Evolutionary conservation across 2,797 vertebrate genomes (phyloP), one percentile per base, ranked within the genome.

Genomic region (Anniella stebbinsi): DNA sequence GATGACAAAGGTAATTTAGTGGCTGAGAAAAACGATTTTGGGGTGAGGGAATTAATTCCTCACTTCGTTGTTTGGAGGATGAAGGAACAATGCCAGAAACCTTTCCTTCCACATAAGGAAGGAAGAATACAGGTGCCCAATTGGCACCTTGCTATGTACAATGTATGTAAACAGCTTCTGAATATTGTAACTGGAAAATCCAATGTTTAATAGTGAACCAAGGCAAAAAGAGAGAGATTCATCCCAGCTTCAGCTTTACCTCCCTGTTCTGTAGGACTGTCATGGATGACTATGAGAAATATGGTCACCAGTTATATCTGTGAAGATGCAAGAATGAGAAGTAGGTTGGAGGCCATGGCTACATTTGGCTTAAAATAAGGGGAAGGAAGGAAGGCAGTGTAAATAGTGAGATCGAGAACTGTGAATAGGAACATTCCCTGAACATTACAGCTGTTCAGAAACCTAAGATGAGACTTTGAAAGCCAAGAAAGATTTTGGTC

Each of bases 1-100:
- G 92, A 94, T 93, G 94, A 93, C 92, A 93, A 90, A 80, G 91
- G 80, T 96, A 95, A 96, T 95, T 94, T 94, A 94, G 85, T 87
- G 90, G 92, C 91, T 94, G 93, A 93, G 84, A 92, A 85, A 87
- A 95, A 95, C 92, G 94, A 95, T 69, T 93, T 83, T 75, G 93
- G 91, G 93, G 87, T 70, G 45, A 3, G 92, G 93, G 93, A 88
- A 91, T 93, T 95, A 90, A 4, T 89, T 93, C 93, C 90, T 95
- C 92, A 45, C 84, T 60, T 93, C 11, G 3, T 83, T 90, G 75
- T 94, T 96, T 92, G 84, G 85, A 93, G 80, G 87, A 93, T 92
- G 93, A 92, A 85, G 94, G 92, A 93, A 94, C 78, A 17, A 81
- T 91, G 93, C 92, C 93, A 95, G 85, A 75, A 66, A 48, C 18